Evolutionary conservation across 2,113 vertebrate genomes (phyloP).

Genomic region (Scalopus aquaticus): DNA sequence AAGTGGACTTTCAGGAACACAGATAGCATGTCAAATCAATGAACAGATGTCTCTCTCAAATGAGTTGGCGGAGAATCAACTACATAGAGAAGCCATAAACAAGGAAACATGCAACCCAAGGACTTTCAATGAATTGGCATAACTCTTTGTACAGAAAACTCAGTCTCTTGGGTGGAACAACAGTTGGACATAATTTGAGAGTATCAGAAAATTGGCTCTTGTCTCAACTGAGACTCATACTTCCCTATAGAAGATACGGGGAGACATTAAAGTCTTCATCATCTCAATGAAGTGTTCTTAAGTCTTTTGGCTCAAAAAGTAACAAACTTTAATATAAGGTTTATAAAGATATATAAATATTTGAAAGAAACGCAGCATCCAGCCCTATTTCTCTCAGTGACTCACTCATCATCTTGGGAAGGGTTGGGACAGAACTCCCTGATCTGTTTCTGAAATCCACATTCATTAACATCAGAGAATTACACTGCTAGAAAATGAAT

Average conservation of each 20-base stretch:
- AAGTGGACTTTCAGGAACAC: slow-evolving; percentile 48
- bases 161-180: neutral
- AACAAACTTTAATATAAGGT: neutral
- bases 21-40: slow-evolving; percentile 45
- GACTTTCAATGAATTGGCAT: neutral
- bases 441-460: slow-evolving; percentile 31
- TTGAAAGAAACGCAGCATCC: neutral
- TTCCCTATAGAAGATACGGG: neutral
- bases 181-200: neutral
- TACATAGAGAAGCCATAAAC: slow-evolving; percentile 49
- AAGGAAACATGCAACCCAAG: neutral
- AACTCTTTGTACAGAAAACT: slow-evolving; percentile 26
- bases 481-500: slow-evolving; percentile 31
- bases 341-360: neutral
- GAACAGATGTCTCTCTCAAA: slow-evolving; percentile 57
- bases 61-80: slow-evolving; percentile 43
- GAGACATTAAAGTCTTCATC: neutral
- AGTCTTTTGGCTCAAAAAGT: neutral
- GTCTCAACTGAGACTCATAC: neutral
- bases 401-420: neutral
- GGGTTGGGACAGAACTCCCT: neutral
- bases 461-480: neutral
- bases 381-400: neutral
- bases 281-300: neutral
- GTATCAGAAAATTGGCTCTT: neutral